These are phyloP conservation scores for Dorcus parallelipipedus DNA, from an alignment of 2,888 invertebrate genomes.

Conservation along the genomic window DNA sequence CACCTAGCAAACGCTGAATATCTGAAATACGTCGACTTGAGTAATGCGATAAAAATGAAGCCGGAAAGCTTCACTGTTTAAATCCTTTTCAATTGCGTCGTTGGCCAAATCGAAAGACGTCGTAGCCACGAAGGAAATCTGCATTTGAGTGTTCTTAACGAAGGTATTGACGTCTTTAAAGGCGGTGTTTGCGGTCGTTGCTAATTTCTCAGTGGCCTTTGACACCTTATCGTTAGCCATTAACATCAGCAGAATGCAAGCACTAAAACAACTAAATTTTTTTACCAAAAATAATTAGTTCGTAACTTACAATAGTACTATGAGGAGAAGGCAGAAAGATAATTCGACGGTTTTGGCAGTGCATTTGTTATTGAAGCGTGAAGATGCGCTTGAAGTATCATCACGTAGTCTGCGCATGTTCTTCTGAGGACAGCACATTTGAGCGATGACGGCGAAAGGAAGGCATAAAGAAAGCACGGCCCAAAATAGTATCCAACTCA, in stretches of 20 bases:
- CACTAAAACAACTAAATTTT: conserved; percentile 42
- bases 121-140: conserved; percentile 52
- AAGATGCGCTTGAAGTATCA: conserved; percentile 30
- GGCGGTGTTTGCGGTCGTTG: conserved; percentile 55
- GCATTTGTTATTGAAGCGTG: conserved; percentile 23
- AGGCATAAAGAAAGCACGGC: conserved; percentile 34
- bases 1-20: conserved; percentile 69
- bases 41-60: conserved; percentile 17
- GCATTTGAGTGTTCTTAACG: conserved; percentile 60
- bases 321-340: conserved; percentile 30
- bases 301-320: conserved; percentile 35
- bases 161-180: conserved; percentile 61
- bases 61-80: conserved; percentile 55
- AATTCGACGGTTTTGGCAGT: conserved; percentile 22
- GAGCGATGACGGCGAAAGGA: conserved; percentile 26
- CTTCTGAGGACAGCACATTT: conserved; percentile 32
- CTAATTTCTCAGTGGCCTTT: conserved; percentile 54
- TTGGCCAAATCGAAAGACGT: conserved; percentile 59
- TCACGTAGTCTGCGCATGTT: conserved; percentile 33
- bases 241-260: conserved; percentile 58
- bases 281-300: no score
- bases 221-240: conserved; percentile 62
- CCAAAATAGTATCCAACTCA: conserved; percentile 40
- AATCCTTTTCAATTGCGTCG: conserved; percentile 59
- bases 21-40: conserved; percentile 51